phyloP scores from a whole-genome alignment of 64 coral and sea anemone genomes.

The Actinia tenebrosa region DNA sequence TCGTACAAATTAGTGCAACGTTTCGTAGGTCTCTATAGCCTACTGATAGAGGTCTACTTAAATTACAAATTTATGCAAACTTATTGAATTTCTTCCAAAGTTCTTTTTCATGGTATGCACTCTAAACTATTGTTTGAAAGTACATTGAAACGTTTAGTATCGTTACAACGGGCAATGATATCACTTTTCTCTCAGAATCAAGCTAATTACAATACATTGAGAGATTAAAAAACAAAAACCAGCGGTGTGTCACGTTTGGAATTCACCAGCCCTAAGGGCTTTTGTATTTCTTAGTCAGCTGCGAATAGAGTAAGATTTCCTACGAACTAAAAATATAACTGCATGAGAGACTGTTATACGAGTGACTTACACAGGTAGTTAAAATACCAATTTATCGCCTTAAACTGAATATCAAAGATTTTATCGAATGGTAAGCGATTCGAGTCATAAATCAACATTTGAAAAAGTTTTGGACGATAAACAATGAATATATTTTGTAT shows the following conservation, averaged over 20 bases:
- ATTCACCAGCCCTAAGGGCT: not conserved
- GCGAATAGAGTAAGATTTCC: not conserved
- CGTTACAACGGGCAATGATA: not conserved
- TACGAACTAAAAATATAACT: not conserved
- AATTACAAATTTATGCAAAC: too few relatives aligned
- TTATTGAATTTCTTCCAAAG: too few relatives aligned
- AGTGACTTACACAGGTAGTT: not conserved
- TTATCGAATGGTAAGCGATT: not conserved
- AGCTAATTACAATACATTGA: not conserved
- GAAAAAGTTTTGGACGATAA: not conserved
- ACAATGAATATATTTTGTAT: not conserved
- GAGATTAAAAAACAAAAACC: not conserved
- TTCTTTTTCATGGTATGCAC: too few relatives aligned
- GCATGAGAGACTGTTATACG: not conserved
- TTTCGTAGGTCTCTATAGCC: too few relatives aligned
- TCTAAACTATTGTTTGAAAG: too few relatives aligned
- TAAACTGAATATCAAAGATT: not conserved
- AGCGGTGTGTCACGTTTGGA: not conserved
- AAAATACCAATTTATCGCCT: conserved; percentile 3
- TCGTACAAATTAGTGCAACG: too few relatives aligned
- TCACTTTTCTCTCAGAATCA: not conserved
- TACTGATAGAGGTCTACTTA: too few relatives aligned
- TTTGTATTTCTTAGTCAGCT: not conserved
- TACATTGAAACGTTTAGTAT: not conserved
- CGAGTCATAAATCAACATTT: not conserved